Base-by-base conservation (phyloP, 2,888 invertebrate species). In the Hirtodrosophila duncani region DNA sequence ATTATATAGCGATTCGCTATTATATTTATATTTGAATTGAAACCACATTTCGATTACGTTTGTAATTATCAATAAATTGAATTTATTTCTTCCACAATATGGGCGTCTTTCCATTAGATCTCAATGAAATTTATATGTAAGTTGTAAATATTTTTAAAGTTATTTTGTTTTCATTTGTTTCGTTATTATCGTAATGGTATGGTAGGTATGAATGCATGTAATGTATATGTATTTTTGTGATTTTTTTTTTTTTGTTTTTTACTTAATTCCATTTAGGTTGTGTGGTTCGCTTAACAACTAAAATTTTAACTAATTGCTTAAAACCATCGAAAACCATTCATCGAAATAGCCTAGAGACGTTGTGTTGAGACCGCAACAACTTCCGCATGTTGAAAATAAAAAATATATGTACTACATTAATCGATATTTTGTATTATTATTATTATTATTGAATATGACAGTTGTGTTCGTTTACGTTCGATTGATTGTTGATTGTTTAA, bases 121-220 rank as follows among this genome's bases (percentile, higher is more conserved):
- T 61, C 68, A 63, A 67, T 79, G 68, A 74, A 79, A 61, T 74
- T 70, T 70, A 50, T 74, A 64, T 55, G 63, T 79, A 79, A 75
- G 56, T 79, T 72, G 72, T 79, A 72, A 71, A 79, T 72, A 75
- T 70, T 72, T n/a, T 77, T 50, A 79, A 78, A 78, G 36, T 67
- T 57, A 33, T 48, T 56, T 44, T 50, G 14, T 39, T 48, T 56
- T 43, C 37, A 58, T 42, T 44, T 27, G 24, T 59, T 69, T 43
- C 16, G 23, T 66, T 55, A 29, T 53, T 61, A 42, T 48, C 43
- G 33, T 53, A 21, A 13, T 17, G 20, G 10, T 24, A 9, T 24
- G 43, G 43, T 29, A 45, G 61, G 51, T 52, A 52, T 74, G 53
- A 41, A 56, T 58, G 72, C 36, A 61, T 46, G 45, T 43, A 59